These are phyloP conservation scores for Achatina immaculata DNA, from an alignment of 1,140 invertebrate genomes.

Conservation along the genomic window DNA sequence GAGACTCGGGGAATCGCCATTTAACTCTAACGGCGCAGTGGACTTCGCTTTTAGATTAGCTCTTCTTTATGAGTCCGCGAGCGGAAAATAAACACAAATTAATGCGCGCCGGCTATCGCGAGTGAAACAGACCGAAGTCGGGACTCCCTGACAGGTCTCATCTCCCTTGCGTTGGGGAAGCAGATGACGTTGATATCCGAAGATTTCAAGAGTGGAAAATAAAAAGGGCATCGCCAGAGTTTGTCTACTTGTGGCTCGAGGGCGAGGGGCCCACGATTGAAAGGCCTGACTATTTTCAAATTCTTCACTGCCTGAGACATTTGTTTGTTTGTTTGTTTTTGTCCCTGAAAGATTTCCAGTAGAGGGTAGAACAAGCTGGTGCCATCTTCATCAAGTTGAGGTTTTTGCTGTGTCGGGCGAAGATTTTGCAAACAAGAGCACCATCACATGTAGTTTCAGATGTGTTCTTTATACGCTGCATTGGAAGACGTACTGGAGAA, in stretches of 20 bases:
- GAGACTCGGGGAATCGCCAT: constrained; percentile 9
- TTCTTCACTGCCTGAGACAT: no score
- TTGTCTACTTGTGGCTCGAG: neutral
- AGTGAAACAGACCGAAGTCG: constrained; percentile 10
- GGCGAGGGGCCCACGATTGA: neutral
- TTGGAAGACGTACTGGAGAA: no score
- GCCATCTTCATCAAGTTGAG: no score
- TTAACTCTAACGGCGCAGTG: constrained; percentile 19
- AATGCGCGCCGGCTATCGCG: constrained; percentile 26
- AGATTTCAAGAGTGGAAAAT: constrained; percentile 16
- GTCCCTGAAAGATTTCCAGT: no score
- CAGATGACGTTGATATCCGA: neutral
- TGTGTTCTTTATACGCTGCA: no score
- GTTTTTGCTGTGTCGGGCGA: no score
- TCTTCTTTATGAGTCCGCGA: constrained; percentile 25
- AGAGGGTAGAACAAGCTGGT: no score
- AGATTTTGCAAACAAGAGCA: no score
- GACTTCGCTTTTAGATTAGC: constrained; percentile 32
- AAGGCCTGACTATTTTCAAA: neutral
- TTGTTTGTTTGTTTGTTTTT: no score
- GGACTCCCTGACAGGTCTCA: constrained; percentile 25
- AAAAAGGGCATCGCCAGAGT: neutral
- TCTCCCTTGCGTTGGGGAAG: neutral
- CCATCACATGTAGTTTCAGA: no score
- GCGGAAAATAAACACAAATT: constrained; percentile 40